Evolutionary conservation across 53 echinoderm and acorn worm genomes (phyloP).

Genomic region (Temnopleurus reevesii): DNA sequence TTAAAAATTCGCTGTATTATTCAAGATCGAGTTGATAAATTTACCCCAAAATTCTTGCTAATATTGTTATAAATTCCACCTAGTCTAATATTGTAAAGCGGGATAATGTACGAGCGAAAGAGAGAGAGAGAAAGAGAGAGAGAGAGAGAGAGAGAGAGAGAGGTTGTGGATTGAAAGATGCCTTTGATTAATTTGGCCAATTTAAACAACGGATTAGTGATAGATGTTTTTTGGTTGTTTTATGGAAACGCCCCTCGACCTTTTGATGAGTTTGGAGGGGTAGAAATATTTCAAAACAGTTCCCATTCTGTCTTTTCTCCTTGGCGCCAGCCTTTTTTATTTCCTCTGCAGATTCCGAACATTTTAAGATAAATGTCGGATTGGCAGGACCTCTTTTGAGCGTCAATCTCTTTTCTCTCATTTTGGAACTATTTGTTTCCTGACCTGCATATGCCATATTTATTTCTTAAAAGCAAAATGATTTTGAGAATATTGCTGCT

Average conservation of each 20-base stretch:
- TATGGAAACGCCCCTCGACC: neutral
- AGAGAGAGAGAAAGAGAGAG: neutral
- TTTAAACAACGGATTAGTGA: constrained; percentile 29
- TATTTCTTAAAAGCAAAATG: constrained; percentile 17
- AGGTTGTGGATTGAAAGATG: neutral
- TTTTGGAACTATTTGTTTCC: neutral
- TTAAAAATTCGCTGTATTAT: too few species aligned
- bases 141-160: neutral
- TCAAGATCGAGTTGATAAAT: too few species aligned
- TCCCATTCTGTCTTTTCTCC: neutral
- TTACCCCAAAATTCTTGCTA: too few species aligned
- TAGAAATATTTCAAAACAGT: neutral
- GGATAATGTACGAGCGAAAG: neutral
- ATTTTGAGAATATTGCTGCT: constrained; percentile 33
- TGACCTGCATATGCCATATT: neutral
- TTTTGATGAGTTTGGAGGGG: neutral
- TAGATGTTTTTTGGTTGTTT: neutral
- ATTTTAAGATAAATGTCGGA: constrained; percentile 16
- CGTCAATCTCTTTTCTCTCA: neutral
- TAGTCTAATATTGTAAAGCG: too few species aligned
- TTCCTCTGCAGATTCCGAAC: constrained; percentile 49
- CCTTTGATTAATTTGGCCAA: neutral
- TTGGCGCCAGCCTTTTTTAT: neutral
- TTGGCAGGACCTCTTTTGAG: constrained; percentile 10
- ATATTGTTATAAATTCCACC: too few species aligned